These are phyloP conservation scores for Anoura caudifer DNA, from an alignment of 2,113 vertebrate species.

Conservation along the genomic window DNA sequence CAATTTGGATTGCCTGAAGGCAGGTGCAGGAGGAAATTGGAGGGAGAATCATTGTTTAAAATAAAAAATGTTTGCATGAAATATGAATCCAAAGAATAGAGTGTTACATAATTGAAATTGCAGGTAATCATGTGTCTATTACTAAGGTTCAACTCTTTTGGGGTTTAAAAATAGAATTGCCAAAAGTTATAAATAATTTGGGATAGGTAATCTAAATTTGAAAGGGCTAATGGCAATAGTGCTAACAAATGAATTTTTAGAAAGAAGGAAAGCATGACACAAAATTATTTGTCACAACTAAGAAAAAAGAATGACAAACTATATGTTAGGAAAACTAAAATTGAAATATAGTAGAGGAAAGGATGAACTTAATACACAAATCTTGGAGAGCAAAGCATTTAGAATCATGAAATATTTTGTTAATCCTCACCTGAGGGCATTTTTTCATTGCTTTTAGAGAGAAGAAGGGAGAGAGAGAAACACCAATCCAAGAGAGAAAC, in stretches of 20 bases:
- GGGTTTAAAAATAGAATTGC: constrained; percentile 36
- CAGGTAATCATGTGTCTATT: constrained; percentile 34
- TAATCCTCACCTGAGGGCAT: too few relatives aligned
- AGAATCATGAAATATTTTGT: constrained; percentile 25
- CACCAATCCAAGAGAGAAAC: too few relatives aligned
- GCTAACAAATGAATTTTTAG: constrained; percentile 37
- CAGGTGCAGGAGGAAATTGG: background rate
- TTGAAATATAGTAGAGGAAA: background rate
- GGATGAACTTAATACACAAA: constrained; percentile 5
- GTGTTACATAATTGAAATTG: constrained; percentile 46
- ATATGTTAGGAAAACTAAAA: constrained; percentile 13
- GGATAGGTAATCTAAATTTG: constrained; percentile 29
- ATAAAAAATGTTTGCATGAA: background rate
- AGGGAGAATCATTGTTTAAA: background rate
- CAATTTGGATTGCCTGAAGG: background rate
- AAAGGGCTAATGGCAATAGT: constrained; percentile 13
- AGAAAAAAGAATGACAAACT: constrained; percentile 2
- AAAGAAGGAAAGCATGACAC: background rate
- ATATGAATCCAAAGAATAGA: constrained; percentile 36
- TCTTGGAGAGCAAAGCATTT: constrained; percentile 28
- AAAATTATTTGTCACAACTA: constrained; percentile 21
- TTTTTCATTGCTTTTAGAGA: too few relatives aligned
- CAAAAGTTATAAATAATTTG: constrained; percentile 55
- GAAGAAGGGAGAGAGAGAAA: too few relatives aligned
- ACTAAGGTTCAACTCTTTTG: constrained; percentile 36